Evolutionary conservation across 2,113 vertebrate species (phyloP).

Genomic region (Mobula hypostoma): DNA sequence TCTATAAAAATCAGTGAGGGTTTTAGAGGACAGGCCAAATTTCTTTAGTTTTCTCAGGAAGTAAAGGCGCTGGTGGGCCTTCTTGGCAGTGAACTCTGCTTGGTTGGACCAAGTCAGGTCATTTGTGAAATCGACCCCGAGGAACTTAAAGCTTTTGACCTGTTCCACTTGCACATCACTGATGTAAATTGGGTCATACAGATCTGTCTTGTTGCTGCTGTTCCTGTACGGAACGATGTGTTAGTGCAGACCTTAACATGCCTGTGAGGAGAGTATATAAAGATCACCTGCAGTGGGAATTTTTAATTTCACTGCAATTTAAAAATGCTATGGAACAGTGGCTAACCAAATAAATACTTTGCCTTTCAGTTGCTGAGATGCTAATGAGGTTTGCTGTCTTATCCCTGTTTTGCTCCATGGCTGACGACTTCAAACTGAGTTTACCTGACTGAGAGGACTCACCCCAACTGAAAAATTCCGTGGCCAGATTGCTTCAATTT

Average conservation of each 20-base stretch:
- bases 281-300: neutral
- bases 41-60: too few relatives aligned
- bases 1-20: too few relatives aligned
- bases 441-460: neutral
- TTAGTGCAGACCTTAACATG: neutral
- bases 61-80: too few relatives aligned
- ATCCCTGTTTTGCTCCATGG: neutral
- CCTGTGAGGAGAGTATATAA: neutral
- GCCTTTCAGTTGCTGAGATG: neutral
- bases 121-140: too few relatives aligned
- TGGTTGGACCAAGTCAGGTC: too few relatives aligned
- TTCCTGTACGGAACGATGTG: neutral
- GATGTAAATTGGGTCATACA: neutral
- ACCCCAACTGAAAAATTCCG: neutral
- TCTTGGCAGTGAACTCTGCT: too few relatives aligned
- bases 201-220: neutral
- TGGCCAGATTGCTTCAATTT: neutral
- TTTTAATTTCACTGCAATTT: conserved; percentile 24
- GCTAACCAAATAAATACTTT: neutral
- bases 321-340: neutral
- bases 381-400: neutral
- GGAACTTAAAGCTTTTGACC: too few relatives aligned
- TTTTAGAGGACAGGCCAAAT: too few relatives aligned
- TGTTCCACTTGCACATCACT: too few relatives aligned
- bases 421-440: neutral